These are phyloP conservation scores for Nylanderia fulva DNA, from an alignment of 1,140 invertebrate genomes.

Conservation along the genomic window DNA sequence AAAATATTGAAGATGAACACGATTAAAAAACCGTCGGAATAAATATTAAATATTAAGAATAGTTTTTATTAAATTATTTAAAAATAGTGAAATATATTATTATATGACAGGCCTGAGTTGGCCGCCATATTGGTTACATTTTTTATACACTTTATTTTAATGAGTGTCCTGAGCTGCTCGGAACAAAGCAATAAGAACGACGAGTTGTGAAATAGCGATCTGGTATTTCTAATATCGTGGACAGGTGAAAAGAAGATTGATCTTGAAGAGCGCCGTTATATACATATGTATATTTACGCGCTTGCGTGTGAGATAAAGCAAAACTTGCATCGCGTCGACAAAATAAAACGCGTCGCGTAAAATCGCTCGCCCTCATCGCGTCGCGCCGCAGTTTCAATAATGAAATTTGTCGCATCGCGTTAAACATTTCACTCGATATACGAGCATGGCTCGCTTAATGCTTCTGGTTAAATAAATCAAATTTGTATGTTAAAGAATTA, in stretches of 20 bases:
- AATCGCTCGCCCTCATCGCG: constrained; percentile 1
- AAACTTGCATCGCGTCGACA: constrained; percentile 6
- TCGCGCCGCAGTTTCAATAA: constrained; percentile 30
- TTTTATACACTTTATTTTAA: too few species aligned
- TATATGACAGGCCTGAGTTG: too few species aligned
- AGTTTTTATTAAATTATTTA: too few species aligned
- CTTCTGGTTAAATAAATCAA: constrained; percentile 41
- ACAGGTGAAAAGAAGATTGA: constrained; percentile 57
- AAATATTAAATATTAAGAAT: too few species aligned
- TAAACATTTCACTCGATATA: constrained; percentile 41
- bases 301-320: constrained; percentile 9
- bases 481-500: constrained; percentile 48
- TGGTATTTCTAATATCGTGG: constrained; percentile 38
- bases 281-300: too few species aligned
- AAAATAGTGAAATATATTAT: too few species aligned
- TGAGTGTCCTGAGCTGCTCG: too few species aligned
- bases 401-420: constrained; percentile 54
- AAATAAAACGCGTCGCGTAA: constrained; percentile 26
- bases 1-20: too few species aligned
- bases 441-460: constrained; percentile 32
- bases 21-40: too few species aligned
- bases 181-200: too few species aligned
- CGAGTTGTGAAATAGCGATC: constrained; percentile 35
- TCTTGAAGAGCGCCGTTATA: constrained; percentile 42
- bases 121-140: too few species aligned